phyloP scores from a whole-genome alignment of 2,888 invertebrate genomes.

The Bellardia bayeri region DNA sequence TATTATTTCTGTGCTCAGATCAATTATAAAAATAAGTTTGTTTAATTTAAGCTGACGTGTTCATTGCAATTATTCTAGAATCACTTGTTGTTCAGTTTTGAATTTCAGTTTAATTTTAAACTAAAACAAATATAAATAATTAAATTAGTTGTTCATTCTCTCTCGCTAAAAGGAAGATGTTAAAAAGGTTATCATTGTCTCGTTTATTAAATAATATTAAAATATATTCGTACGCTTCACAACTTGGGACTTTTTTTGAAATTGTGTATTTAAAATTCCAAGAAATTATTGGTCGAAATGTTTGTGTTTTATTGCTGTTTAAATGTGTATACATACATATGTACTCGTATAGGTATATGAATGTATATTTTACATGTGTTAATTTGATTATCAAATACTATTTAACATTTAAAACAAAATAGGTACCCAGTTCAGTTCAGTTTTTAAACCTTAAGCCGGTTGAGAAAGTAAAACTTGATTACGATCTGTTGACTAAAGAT shows the following conservation, averaged over 20 bases:
- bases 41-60: slow-evolving; percentile 40
- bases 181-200: slow-evolving; percentile 64
- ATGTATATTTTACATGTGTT: slow-evolving; percentile 49
- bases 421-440: background rate
- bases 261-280: slow-evolving; percentile 25
- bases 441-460: background rate
- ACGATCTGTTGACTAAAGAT: background rate
- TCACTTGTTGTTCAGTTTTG: background rate
- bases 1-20: background rate
- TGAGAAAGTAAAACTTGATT: background rate
- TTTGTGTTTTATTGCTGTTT: slow-evolving; percentile 39
- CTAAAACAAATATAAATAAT: slow-evolving; percentile 1
- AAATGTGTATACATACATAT: background rate
- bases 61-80: slow-evolving; percentile 26
- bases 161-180: slow-evolving; percentile 33
- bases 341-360: too few species aligned
- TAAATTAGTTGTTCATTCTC: background rate
- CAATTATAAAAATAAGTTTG: background rate
- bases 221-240: slow-evolving; percentile 22
- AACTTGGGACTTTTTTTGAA: slow-evolving; percentile 25
- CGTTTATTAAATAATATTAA: slow-evolving; percentile 1
- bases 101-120: slow-evolving; percentile 27
- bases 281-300: slow-evolving; percentile 33
- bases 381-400: slow-evolving; percentile 57
- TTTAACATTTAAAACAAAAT: slow-evolving; percentile 11